A percentile compares a stretch with the other conserved stretches of the same genome.
phyloP scores from a whole-genome alignment of 2,113 vertebrate genomes.

The Engraulis encrasicolus region DNA sequence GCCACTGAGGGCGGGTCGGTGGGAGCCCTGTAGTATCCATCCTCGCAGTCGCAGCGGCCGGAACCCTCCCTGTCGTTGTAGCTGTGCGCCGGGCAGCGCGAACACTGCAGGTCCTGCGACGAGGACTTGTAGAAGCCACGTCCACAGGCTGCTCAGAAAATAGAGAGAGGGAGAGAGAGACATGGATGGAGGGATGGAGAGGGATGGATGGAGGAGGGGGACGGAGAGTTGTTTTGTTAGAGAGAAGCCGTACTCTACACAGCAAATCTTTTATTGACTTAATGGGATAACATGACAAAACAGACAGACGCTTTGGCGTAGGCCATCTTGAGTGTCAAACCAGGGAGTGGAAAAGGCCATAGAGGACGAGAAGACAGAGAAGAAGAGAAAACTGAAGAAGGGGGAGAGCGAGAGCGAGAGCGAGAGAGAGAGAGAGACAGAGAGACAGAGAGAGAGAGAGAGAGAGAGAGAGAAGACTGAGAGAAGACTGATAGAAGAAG shows the following conservation, averaged over 20 bases:
- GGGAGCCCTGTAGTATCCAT: conserved; percentile 93
- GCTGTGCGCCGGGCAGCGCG: conserved; percentile 94
- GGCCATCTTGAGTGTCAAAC: too few species aligned
- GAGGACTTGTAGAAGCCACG: conserved; percentile 98
- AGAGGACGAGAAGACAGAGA: too few species aligned
- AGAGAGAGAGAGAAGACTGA: not conserved
- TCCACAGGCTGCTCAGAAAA: conserved; percentile 62
- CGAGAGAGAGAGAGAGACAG: conserved; percentile 12
- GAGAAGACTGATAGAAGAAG: not conserved
- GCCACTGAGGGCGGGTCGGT: conserved; percentile 90
- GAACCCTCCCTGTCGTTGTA: conserved; percentile 95
- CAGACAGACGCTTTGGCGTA: too few species aligned
- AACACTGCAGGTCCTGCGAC: conserved; percentile 98
- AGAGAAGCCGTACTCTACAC: too few species aligned
- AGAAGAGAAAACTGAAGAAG: too few species aligned
- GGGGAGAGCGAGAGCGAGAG: too few species aligned
- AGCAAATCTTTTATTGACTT: too few species aligned
- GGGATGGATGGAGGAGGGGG: not conserved
- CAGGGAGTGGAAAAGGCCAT: too few species aligned
- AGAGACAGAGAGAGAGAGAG: conserved; percentile 32
- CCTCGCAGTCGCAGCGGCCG: conserved; percentile 94
- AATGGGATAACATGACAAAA: too few species aligned
- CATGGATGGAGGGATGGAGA: not conserved
- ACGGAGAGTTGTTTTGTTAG: too few species aligned
- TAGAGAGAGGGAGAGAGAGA: conserved; percentile 34